These are phyloP conservation scores for Camarhynchus parvulus DNA, from an alignment of 2,113 vertebrate genomes.

Conservation along the genomic window DNA sequence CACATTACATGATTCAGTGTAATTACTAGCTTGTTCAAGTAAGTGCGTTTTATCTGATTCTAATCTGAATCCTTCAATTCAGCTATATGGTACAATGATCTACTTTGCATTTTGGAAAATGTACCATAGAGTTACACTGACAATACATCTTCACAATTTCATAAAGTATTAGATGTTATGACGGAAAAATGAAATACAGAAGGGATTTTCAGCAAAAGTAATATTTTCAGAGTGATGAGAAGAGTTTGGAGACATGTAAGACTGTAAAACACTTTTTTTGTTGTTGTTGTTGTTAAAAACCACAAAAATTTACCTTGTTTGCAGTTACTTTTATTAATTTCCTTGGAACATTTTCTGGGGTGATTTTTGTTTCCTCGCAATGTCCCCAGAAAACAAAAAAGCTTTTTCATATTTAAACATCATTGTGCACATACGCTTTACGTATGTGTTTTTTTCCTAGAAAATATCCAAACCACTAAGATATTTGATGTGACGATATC, in stretches of 20 bases:
- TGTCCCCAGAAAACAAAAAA: neutral
- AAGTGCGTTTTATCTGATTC: constrained; percentile 25
- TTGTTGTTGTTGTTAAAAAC: neutral
- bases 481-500: neutral
- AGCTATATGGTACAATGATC: neutral
- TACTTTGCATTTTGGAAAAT: neutral
- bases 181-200: neutral
- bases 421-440: neutral
- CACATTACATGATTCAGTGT: constrained; percentile 18
- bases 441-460: neutral
- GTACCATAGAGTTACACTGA: neutral
- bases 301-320: neutral
- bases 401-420: neutral
- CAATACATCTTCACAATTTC: neutral
- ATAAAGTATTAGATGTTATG: neutral
- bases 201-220: neutral
- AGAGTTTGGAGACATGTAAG: neutral
- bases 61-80: constrained; percentile 20
- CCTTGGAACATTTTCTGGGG: neutral
- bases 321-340: neutral
- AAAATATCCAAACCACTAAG: neutral
- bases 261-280: neutral
- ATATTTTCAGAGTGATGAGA: neutral
- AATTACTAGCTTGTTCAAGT: constrained; percentile 50
- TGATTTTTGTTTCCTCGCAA: neutral